These are phyloP conservation scores for Rotaria macrura DNA, from an alignment of 2,888 invertebrate genomes.

Conservation along the genomic window DNA sequence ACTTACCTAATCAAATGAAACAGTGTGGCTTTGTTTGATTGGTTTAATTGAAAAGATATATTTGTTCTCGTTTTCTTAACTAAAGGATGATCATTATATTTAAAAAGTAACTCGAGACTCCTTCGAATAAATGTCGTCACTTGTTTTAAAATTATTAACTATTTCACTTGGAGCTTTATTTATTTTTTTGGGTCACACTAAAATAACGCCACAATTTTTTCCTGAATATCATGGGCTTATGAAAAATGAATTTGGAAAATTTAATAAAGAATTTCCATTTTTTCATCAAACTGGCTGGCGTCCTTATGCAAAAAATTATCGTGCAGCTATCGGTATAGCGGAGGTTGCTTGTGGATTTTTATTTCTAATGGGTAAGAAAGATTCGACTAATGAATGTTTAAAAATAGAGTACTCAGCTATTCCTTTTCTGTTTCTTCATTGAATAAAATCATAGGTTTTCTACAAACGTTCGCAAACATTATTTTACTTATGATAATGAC, in stretches of 20 bases:
- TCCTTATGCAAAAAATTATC: constrained; percentile 33
- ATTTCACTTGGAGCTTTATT: constrained; percentile 27
- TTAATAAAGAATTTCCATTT: constrained; percentile 33
- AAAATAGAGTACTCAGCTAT: too few relatives aligned
- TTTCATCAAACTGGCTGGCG: constrained; percentile 27
- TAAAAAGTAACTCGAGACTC: neutral
- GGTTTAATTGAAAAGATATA: neutral
- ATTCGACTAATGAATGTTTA: neutral
- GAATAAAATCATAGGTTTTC: neutral
- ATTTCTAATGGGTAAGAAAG: neutral
- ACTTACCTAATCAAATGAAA: neutral
- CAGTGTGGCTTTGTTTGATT: neutral
- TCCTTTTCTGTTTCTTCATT: neutral
- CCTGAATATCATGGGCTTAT: constrained; percentile 26
- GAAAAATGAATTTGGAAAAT: constrained; percentile 33
- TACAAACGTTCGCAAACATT: neutral
- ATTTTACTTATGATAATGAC: neutral
- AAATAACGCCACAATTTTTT: constrained; percentile 32
- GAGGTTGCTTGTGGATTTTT: constrained; percentile 27
- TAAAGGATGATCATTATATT: neutral
- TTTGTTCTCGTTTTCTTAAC: neutral
- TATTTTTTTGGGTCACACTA: constrained; percentile 25
- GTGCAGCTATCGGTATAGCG: neutral
- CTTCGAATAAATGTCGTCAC: constrained; percentile 1
- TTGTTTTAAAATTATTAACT: constrained; percentile 16